phyloP scores from a whole-genome alignment of 2,113 vertebrate genomes.

The Heterotilapia buettikoferi region DNA sequence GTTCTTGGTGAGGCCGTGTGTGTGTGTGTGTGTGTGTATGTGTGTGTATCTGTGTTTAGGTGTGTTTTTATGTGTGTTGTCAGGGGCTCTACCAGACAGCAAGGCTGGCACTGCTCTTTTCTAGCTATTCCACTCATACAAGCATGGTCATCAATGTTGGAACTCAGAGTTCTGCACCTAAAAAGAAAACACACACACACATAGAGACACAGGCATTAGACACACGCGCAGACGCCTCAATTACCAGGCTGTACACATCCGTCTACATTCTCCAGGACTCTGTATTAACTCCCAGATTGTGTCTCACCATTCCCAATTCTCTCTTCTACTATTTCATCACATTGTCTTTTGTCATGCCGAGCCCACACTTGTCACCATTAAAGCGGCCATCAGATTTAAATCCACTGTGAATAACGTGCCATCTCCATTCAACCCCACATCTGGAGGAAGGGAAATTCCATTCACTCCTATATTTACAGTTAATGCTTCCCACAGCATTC shows the following conservation, averaged over 20 bases:
- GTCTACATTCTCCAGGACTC: not conserved
- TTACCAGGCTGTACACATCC: not conserved
- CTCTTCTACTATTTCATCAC: not conserved
- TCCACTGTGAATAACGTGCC: slow-evolving; percentile 30
- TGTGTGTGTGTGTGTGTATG: not conserved
- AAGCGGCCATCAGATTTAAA: slow-evolving; percentile 29
- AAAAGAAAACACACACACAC: not conserved
- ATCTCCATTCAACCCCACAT: slow-evolving; percentile 5
- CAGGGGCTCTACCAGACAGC: not conserved
- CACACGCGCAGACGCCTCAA: not conserved
- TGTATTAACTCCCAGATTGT: not conserved
- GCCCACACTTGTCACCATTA: not conserved
- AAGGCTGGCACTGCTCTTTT: not conserved
- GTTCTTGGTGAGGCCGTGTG: not conserved
- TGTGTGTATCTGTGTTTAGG: not conserved
- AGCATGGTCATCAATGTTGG: not conserved
- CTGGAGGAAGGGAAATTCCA: not conserved
- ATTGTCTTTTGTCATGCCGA: not conserved
- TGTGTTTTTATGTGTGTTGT: not conserved
- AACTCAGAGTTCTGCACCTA: slow-evolving; percentile 1
- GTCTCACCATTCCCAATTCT: not conserved
- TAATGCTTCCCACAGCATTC: not conserved
- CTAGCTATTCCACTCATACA: slow-evolving; percentile 1
- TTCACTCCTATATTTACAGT: not conserved
- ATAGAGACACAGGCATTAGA: not conserved